These are phyloP conservation scores for Antitype chi DNA, from an alignment of 2,888 invertebrate genomes.

Conservation along the genomic window DNA sequence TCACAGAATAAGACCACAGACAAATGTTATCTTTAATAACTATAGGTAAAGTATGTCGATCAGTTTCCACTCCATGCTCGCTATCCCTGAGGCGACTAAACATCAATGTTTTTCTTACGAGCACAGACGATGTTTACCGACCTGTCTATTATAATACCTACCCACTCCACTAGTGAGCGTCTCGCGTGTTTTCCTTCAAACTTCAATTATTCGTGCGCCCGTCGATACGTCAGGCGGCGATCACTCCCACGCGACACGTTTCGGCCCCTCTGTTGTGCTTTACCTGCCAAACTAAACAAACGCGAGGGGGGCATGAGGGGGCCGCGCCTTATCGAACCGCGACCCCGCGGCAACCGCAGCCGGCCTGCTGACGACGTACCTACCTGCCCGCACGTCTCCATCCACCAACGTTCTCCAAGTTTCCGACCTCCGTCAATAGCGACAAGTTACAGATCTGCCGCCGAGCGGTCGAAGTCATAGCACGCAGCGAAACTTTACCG, in stretches of 20 bases:
- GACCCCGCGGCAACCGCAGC: constrained; percentile 79
- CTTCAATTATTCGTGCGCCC: constrained; percentile 73
- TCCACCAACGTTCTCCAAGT: constrained; percentile 70
- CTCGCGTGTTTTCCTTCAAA: constrained; percentile 71
- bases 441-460: constrained; percentile 70
- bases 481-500: constrained; percentile 67
- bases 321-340: constrained; percentile 58
- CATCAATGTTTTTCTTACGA: constrained; percentile 42
- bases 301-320: constrained; percentile 67
- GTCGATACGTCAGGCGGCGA: constrained; percentile 75
- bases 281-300: constrained; percentile 86
- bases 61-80: constrained; percentile 22
- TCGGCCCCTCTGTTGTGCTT: constrained; percentile 78
- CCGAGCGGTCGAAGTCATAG: constrained; percentile 74
- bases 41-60: constrained; percentile 3
- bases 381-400: constrained; percentile 66
- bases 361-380: constrained; percentile 72
- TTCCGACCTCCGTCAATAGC: constrained; percentile 77
- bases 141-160: constrained; percentile 40
- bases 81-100: constrained; percentile 33
- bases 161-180: constrained; percentile 30
- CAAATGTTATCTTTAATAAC: constrained; percentile 8
- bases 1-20: background rate
- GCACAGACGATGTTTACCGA: constrained; percentile 50
- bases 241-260: constrained; percentile 78